Base-by-base conservation (phyloP, 1,140 invertebrate species). In the Euschistus heros region DNA sequence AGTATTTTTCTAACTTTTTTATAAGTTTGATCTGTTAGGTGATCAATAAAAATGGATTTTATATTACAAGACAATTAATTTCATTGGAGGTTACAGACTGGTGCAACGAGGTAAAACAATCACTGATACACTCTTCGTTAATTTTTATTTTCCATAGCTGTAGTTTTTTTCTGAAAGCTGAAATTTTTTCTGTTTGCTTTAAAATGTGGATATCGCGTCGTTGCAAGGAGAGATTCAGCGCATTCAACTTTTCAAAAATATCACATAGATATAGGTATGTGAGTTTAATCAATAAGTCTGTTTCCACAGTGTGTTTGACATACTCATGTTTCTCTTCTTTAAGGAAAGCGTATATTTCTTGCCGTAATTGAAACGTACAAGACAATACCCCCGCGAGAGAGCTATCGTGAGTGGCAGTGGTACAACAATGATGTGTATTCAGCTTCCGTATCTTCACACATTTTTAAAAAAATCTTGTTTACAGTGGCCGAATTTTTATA, bases 141-240 rank as follows among this genome's bases (percentile, higher is more conserved):
- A 44, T 44, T 44, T 44, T 44, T 7, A 44, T 44, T 44, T 44
- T 44, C 17, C 42, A 44, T 44, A 44, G 42, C 64, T 57, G 64
- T 74, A 73, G n/a, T n/a, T 61, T 63, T 60, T 60, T 60, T 30
- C 30, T 60, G 22, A 60, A 24, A 60, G 22, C 22, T 60, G 30
- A 60, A 60, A 60, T 26, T 8, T 60, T 27, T 60, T 27, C 57
- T 27, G 30, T 27, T 60, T 26, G 15, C 57, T 63, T 46, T 63
- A 46, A 63, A 63, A 54, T 54, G 50, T 54, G 50, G 8, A 54
- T 54, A 54, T 37, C 14, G 24, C 59, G 6, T 61, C 59, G 14
- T 61, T 37, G 26, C 27, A 61, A 61, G 27, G 14, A 61, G 8
- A 54, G 50, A 18, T 54, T 54, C 50, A 54, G 18, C 50, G 18